Base-by-base conservation (phyloP, 2,113 vertebrate species). In the Bubo scandiacus region DNA sequence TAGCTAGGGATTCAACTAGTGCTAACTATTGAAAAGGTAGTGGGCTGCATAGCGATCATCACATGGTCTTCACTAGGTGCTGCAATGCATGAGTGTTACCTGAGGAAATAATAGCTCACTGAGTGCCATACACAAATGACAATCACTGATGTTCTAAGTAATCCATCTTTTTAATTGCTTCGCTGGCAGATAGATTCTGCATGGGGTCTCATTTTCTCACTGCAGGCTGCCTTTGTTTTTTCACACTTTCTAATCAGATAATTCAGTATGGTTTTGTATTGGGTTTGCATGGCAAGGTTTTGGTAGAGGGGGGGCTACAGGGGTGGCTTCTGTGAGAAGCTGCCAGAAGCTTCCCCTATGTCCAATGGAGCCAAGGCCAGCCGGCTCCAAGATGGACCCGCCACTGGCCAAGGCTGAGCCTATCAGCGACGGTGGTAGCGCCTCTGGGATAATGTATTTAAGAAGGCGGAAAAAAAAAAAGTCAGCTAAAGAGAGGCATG, bases 151-250 rank as follows among this genome's bases (percentile, higher is more conserved):
- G 81, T 95, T 95, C 88, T 95, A 68, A 67, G 88, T 86, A 86
- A 70, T 84, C 78, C 43, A 68, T 94, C 73, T 85, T 79, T 55
- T 70, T 78, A 75, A 47, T 86, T 91, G 67, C 40, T 96, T 96
- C 67, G 9, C 71, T 94, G 72, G 82, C 86, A 93, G 86, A 91
- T 81, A 61, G 79, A 83, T 86, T 91, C 61, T 81, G 77, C 75
- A 65, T 45, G 86, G 75, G 71, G 57, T 91, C 86, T 92, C 70
- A 51, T 63, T 95, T 96, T 95, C 87, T 82, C 80, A 85, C 82
- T 95, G 84, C 54, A 70, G 85, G 54, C 70, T 94, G 85, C 78
- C 79, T 90, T 95, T 92, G 38, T 55, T 92, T 88, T 86, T 90
- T 95, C 26, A 5, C 71, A 77, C 61, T 88, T 42, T 91, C 49